Percentiles rank a stretch among this genome's conserved stretches.
Evolutionary conservation across 2,888 invertebrate genomes (phyloP).

Genomic region (Melangyna quadrimaculata): DNA sequence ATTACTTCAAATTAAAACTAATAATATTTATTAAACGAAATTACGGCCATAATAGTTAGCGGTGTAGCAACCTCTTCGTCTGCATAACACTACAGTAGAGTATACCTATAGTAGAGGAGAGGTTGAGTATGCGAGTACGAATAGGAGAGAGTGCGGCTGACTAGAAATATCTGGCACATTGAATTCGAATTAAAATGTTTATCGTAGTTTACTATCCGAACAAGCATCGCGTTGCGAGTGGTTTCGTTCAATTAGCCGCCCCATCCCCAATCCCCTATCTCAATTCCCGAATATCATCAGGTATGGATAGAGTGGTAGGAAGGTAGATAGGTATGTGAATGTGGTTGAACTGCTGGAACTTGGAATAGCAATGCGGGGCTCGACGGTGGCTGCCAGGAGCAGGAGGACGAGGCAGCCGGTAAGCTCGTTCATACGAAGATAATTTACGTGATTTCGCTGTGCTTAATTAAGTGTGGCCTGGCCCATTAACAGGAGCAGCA

Average conservation of each 20-base stretch:
- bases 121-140: not conserved
- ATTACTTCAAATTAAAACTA: conserved; percentile 72
- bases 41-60: conserved; percentile 69
- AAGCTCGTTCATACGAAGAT: conserved; percentile 55
- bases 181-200: conserved; percentile 72
- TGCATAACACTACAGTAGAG: conserved; percentile 1
- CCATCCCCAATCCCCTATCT: conserved; percentile 48
- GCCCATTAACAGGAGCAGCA: conserved; percentile 2
- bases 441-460: conserved; percentile 70
- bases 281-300: conserved; percentile 50
- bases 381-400: not conserved
- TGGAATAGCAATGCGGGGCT: conserved; percentile 16
- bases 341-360: conserved; percentile 38
- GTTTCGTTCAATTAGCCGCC: conserved; percentile 69
- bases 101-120: not conserved
- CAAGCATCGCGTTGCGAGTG: conserved; percentile 61
- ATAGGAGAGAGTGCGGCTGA: not conserved
- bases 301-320: not conserved
- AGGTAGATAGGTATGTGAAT: conserved; percentile 47
- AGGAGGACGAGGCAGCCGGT: not conserved
- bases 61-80: conserved; percentile 40
- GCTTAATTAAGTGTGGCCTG: conserved; percentile 66
- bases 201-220: conserved; percentile 70
- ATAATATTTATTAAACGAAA: conserved; percentile 72
- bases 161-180: conserved; percentile 67